These are phyloP conservation scores for Istiophorus platypterus DNA, from an alignment of 2,113 vertebrate genomes.

Conservation along the genomic window DNA sequence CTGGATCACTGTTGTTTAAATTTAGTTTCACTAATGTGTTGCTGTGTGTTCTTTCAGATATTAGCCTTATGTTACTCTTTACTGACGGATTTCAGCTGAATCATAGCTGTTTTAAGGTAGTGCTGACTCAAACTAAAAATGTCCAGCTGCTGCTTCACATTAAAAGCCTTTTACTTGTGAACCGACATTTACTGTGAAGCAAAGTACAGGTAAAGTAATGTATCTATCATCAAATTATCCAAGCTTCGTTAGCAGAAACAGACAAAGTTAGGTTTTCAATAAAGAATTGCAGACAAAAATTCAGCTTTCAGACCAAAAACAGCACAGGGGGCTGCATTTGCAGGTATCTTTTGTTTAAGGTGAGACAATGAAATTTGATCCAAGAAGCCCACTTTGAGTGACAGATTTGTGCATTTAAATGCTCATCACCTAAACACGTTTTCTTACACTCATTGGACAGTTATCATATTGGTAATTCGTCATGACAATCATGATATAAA, in stretches of 20 bases:
- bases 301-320: background rate
- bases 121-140: background rate
- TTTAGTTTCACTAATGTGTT: background rate
- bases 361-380: background rate
- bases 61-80: background rate
- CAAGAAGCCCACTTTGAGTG: background rate
- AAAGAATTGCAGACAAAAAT: background rate
- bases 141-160: slow-evolving; percentile 4
- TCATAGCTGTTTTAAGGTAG: background rate
- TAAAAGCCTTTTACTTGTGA: background rate
- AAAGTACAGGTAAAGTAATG: background rate
- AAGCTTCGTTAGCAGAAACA: background rate
- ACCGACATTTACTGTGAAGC: slow-evolving; percentile 18
- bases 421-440: too few relatives aligned
- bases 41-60: background rate
- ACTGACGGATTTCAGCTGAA: background rate
- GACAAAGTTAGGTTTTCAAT: background rate
- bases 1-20: background rate
- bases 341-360: background rate
- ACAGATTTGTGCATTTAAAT: background rate
- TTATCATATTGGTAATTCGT: too few relatives aligned
- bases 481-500: too few relatives aligned
- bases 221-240: background rate
- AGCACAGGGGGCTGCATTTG: background rate
- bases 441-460: too few relatives aligned